Percentiles rank a stretch among this genome's conserved stretches.
phyloP scores from a whole-genome alignment of 2,113 vertebrate genomes.

The Daphoenositta chrysoptera region DNA sequence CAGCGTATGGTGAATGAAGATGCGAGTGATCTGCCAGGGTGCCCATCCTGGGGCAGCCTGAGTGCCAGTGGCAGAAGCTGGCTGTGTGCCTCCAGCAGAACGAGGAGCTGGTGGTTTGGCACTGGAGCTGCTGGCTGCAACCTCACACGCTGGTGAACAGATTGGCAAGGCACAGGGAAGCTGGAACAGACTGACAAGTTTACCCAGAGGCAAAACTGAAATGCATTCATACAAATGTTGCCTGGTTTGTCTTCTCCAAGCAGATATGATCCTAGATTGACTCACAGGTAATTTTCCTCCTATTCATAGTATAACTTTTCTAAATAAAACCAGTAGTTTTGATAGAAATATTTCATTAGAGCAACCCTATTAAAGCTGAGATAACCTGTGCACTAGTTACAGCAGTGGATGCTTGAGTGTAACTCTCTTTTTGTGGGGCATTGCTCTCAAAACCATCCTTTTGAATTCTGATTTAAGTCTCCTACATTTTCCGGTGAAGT shows the following conservation, averaged over 20 bases:
- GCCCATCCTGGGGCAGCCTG: not conserved
- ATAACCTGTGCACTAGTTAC: not conserved
- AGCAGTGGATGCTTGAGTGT: not conserved
- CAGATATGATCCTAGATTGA: not conserved
- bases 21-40: not conserved
- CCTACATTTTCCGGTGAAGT: not conserved
- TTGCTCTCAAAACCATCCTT: not conserved
- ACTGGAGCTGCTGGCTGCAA: not conserved
- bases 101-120: not conserved
- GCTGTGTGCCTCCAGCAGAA: fast-evolving
- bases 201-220: not conserved
- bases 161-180: not conserved
- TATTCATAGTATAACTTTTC: not conserved
- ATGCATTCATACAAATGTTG: fast-evolving
- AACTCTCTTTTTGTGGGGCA: not conserved
- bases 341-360: not conserved
- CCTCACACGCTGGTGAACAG: fast-evolving
- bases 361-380: not conserved
- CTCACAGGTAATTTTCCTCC: not conserved
- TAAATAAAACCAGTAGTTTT: not conserved
- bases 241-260: not conserved
- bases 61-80: not conserved
- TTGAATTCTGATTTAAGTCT: not conserved
- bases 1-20: not conserved
- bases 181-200: not conserved